Conservation (phyloP, 2,888 invertebrate species). For the Stenchaetothrips biformis region DNA sequence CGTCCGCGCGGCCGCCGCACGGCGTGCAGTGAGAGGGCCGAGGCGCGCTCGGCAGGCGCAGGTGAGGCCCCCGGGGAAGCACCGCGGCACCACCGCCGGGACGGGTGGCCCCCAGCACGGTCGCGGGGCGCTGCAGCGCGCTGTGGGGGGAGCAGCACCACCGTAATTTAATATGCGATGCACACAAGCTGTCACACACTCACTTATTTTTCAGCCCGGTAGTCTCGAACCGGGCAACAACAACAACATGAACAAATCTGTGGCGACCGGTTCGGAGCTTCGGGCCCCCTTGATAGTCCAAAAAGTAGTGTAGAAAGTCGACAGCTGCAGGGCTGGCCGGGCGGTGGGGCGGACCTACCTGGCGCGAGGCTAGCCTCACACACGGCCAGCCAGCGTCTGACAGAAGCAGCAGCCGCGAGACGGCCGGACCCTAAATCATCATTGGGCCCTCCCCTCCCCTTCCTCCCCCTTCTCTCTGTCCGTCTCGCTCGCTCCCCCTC, state of each 20-base stretch:
- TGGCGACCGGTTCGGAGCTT: background rate
- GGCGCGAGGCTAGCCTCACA: background rate
- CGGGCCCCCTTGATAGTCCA: background rate
- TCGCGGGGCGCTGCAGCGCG: too few species aligned
- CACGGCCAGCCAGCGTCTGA: background rate
- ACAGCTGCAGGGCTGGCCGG: background rate
- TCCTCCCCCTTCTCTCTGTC: conserved; percentile 60
- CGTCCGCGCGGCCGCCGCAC: too few species aligned
- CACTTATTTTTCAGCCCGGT: conserved; percentile 10
- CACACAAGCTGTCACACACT: background rate
- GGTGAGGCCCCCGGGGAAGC: background rate
- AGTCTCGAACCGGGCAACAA: background rate
- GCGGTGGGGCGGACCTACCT: background rate
- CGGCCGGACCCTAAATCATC: conserved; percentile 17
- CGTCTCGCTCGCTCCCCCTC: conserved; percentile 49
- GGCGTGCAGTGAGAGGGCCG: background rate
- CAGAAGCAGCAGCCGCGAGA: background rate
- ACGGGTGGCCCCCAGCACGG: background rate
- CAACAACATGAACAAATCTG: too few species aligned
- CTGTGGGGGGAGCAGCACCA: too few species aligned
- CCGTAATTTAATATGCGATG: conserved; percentile 21
- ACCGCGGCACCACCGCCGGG: background rate
- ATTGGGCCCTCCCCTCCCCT: conserved; percentile 47
- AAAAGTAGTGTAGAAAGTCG: background rate
- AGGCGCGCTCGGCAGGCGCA: background rate